phyloP scores from a whole-genome alignment of 2,888 invertebrate genomes.

The Eupelmus urozonus region DNA sequence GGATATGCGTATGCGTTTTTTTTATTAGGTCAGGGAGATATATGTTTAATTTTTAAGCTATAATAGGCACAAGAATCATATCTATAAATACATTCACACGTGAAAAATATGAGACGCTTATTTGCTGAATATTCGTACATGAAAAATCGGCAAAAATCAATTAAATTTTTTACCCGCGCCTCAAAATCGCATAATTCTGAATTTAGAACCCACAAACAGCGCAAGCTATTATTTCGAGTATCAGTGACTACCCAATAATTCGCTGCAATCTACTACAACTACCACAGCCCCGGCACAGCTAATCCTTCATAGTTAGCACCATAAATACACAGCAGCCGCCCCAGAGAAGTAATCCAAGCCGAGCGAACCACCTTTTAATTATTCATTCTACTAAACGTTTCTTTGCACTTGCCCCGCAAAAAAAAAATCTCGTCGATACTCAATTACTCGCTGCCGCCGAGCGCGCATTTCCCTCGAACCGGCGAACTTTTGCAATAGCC shows the following conservation, averaged over 20 bases:
- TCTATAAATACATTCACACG: no score
- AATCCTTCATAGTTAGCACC: constrained; percentile 25
- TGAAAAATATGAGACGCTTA: no score
- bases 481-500: constrained; percentile 10
- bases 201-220: no score
- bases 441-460: background rate
- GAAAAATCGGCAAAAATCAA: no score
- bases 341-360: background rate
- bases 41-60: no score
- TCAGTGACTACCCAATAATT: constrained; percentile 19
- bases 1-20: no score
- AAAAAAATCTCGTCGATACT: background rate
- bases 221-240: constrained; percentile 1
- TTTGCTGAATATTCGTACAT: no score
- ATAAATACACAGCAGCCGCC: background rate
- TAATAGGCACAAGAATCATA: no score
- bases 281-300: no score
- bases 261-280: background rate
- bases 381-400: constrained; percentile 17
- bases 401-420: background rate
- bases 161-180: no score
- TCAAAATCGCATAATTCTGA: no score
- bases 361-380: background rate
- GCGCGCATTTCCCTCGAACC: background rate
- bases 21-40: no score